Evolutionary conservation across 1,140 invertebrate species (phyloP).

Genomic region (Himalopsyche phryganea): DNA sequence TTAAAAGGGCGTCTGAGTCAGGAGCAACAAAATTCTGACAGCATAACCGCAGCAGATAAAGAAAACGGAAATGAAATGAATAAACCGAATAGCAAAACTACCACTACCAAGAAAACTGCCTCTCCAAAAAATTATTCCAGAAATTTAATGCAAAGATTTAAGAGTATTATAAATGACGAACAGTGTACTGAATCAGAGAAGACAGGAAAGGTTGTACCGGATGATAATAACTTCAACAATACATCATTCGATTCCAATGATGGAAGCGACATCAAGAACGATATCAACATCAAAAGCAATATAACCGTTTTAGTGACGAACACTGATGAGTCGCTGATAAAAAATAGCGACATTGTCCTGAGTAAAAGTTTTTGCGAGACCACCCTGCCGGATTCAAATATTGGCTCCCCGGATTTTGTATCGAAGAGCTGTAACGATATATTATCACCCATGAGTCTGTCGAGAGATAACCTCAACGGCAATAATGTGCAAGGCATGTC

Average conservation of each 20-base stretch:
- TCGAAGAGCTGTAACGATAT: slow-evolving; percentile 51
- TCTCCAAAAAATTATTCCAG: slow-evolving; percentile 50
- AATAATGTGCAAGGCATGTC: slow-evolving; percentile 17
- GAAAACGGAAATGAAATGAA: slow-evolving; percentile 28
- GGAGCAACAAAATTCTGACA: slow-evolving; percentile 12
- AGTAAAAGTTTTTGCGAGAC: slow-evolving; percentile 48
- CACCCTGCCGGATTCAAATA: slow-evolving; percentile 32
- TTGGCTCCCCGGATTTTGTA: slow-evolving; percentile 36
- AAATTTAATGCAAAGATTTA: slow-evolving; percentile 55
- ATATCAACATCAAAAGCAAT: slow-evolving; percentile 1
- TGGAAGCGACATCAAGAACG: slow-evolving; percentile 8
- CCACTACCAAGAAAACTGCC: slow-evolving; percentile 38
- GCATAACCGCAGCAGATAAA: slow-evolving; percentile 2
- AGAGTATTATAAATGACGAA: slow-evolving; percentile 55
- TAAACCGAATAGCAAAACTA: slow-evolving; percentile 36
- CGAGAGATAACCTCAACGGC: slow-evolving; percentile 49
- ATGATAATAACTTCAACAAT: too few species aligned
- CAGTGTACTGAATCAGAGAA: slow-evolving; percentile 15
- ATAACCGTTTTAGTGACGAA: slow-evolving; percentile 16
- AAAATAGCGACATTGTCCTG: slow-evolving; percentile 20
- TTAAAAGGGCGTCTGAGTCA: slow-evolving; percentile 36
- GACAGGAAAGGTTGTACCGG: too few species aligned
- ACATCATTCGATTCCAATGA: slow-evolving; percentile 1
- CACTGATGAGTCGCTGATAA: slow-evolving; percentile 9
- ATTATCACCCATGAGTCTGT: slow-evolving; percentile 40